phyloP scores from a whole-genome alignment of 2,797 vertebrate genomes.

The Eulemur albifrons region DNA sequence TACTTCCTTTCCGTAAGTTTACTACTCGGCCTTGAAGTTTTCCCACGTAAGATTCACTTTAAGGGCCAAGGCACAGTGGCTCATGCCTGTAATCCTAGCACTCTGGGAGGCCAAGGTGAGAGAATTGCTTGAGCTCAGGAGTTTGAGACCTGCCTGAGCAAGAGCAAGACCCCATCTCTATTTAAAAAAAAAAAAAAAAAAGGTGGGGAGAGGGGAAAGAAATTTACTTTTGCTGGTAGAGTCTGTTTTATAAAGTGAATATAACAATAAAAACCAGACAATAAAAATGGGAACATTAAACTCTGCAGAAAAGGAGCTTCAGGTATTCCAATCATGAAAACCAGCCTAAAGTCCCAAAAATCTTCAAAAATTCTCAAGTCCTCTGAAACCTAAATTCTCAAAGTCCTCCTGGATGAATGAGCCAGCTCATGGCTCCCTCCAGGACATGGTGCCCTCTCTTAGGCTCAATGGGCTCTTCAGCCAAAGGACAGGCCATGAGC shows the following conservation, averaged over 20 bases:
- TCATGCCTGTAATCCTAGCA: neutral
- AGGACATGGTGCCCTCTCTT: neutral
- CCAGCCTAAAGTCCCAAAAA: neutral
- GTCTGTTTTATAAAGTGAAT: neutral
- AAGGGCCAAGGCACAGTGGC: neutral
- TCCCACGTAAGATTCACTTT: neutral
- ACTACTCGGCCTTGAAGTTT: neutral
- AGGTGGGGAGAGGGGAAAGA: rapidly evolving
- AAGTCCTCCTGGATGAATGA: neutral
- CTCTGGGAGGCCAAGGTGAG: neutral
- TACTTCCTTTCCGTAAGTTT: neutral
- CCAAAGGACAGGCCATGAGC: neutral
- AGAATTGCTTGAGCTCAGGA: neutral
- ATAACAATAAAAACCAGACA: neutral
- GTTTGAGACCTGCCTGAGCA: neutral
- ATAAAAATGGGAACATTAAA: neutral
- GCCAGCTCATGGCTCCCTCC: neutral
- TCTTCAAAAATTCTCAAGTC: neutral
- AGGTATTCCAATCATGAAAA: neutral
- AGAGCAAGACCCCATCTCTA: neutral
- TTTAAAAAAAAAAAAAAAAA: neutral
- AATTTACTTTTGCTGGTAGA: neutral
- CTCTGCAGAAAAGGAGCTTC: neutral
- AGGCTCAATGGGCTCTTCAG: neutral
- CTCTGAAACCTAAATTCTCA: neutral